Conservation (phyloP, 2,113 vertebrate species). For the Brienomyrus brachyistius region DNA sequence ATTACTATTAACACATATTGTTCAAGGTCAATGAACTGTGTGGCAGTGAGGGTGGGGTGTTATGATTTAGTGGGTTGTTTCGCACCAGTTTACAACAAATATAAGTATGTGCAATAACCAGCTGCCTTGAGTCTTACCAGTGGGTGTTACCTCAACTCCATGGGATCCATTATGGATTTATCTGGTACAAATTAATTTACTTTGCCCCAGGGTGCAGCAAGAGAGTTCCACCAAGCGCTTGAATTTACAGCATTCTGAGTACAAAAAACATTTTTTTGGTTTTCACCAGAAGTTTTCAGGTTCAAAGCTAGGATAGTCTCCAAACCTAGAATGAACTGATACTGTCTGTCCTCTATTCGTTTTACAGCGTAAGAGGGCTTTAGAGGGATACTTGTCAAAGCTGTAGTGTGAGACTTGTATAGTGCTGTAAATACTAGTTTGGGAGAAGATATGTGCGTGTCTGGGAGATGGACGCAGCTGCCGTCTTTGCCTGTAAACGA, state of each 20-base stretch:
- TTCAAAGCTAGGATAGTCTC: neutral
- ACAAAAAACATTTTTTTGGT: neutral
- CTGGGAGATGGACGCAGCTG: neutral
- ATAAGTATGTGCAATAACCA: neutral
- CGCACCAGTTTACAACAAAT: neutral
- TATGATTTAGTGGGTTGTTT: neutral
- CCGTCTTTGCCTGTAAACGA: neutral
- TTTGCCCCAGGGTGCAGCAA: neutral
- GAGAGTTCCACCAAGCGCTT: neutral
- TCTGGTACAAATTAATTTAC: neutral
- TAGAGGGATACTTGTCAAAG: neutral
- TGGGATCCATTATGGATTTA: neutral
- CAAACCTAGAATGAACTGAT: neutral
- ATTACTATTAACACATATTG: neutral
- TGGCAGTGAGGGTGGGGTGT: neutral
- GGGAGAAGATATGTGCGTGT: neutral
- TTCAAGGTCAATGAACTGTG: neutral
- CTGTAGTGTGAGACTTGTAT: neutral
- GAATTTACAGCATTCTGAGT: neutral
- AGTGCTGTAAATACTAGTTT: neutral
- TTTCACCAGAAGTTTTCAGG: neutral
- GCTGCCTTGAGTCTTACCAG: neutral
- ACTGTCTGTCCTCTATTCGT: neutral
- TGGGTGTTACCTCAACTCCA: neutral
- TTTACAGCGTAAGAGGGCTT: neutral